Evolutionary conservation across 2,797 vertebrate species (phyloP), one percentile per base, ranked within the genome.

Genomic region (Pseudopleuronectes americanus): DNA sequence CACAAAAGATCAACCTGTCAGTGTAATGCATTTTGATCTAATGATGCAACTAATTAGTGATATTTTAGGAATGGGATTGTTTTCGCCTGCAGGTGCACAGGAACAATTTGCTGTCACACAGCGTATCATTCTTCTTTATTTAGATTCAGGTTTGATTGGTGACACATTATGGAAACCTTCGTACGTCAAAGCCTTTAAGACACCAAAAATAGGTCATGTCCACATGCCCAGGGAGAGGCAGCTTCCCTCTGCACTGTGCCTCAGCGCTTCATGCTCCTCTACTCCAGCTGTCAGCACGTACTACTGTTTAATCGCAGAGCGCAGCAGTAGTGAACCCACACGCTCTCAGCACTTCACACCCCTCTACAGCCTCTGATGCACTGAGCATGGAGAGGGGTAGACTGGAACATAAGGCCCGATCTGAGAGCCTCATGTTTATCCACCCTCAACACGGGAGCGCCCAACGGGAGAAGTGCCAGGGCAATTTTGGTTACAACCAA

Each of bases 281-380:
- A 68, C 66, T 76, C 47, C 48, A 75, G 81, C 89, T 92, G 90
- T 92, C 92, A 91, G 84, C 90, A 91, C 85, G 28, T 85, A 84
- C 91, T 94, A 84, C 90, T 70, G 90, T 90, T 91, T 91, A 92
- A 94, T 92, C 80, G 86, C n/a, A 77, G 80, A 73, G 68, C 53
- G 58, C 23, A 26, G 70, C 72, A 67, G 63, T 24, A 77, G 69
- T 66, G 74, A 81, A 64, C 61, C 77, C 76, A 87, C 80, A 83
- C 61, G 65, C 82, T 78, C 78, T 28, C 6, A 64, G 77, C 67
- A 79, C 76, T 84, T 87, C 73, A 81, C 77, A 79, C 77, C 58
- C 71, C 53, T 64, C 45, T 55, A 19, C 2, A 26, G 52, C 60
- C 66, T 66, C 49, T 36, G 68, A 76, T 77, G 70, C 66, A 36